Evolutionary conservation across 37 sponge, comb jelly and placozoan species (phyloP), one percentile per base, ranked within the genome.

Genomic region (Halichondria panicea): DNA sequence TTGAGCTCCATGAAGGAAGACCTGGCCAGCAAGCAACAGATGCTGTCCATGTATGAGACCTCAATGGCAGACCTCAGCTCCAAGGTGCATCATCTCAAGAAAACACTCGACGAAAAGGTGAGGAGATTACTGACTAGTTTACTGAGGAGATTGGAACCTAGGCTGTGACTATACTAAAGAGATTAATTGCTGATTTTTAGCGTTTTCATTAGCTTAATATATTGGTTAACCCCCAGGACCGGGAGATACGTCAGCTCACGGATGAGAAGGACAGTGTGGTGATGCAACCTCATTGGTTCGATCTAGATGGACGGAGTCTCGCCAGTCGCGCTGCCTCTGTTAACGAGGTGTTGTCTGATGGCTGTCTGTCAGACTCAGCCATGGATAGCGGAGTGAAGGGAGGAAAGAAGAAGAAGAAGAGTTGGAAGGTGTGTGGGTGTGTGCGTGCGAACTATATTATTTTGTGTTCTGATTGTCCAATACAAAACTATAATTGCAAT

Each of bases 31-130:
- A 86, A 88, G 58, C 69, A 75, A 18, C 55, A 71, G 0, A 78
- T 88, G 83, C 52, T 88, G 43, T 30, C 65, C 53, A 82, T 82
- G 82, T 88, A 88, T 27, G 78, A 88, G 69, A 77, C 38, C 61
- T 78, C 59, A 71, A 88, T 88, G 83, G 77, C 88, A 19, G 88
- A 88, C 78, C 82, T 88, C 68, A 74, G 62, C 78, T 63, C 83
- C 18, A 88, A 81, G 46, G 44, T 88, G 43, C 73, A 81, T 57
- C 38, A 28, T 36, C 70, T 88, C 54, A 82, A 77, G 53, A 76
- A 66, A 30, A 56, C 82, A n/a, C 61, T 88, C 27, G 88, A 88
- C 18, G 83, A 88, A 38, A 88, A 88, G 84, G 84, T 75, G 27
- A 7, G 19, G 7, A 18, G 4, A 25, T 34, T 19, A 54, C 34